A percentile compares a stretch with the other conserved stretches of the same genome.
Conservation (phyloP, 2,113 vertebrate genomes). For the Myanophis thanlyinensis region DNA sequence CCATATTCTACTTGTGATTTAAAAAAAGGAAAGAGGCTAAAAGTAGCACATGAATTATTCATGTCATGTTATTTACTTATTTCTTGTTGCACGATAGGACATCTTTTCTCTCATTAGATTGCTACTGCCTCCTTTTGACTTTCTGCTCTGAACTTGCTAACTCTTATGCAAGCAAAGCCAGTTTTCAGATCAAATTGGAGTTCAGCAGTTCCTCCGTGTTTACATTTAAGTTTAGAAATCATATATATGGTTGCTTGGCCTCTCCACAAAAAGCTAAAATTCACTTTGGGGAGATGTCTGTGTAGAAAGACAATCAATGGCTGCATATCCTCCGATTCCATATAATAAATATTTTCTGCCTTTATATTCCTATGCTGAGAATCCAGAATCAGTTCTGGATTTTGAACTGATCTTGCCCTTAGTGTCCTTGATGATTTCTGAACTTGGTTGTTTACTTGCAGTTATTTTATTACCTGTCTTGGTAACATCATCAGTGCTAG, state of each 20-base stretch:
- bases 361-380: background rate
- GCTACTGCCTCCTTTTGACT: conserved; percentile 21
- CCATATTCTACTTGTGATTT: background rate
- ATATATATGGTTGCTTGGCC: background rate
- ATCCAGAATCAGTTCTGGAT: background rate
- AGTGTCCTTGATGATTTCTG: no score
- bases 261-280: conserved; percentile 4
- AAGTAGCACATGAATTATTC: conserved; percentile 42
- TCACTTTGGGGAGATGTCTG: background rate
- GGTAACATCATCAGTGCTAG: no score
- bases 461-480: no score
- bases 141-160: background rate
- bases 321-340: background rate
- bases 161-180: background rate
- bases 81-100: conserved; percentile 5
- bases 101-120: conserved; percentile 20
- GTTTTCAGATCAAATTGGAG: background rate
- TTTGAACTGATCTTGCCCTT: background rate
- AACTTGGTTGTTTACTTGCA: no score
- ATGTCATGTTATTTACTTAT: conserved; percentile 17
- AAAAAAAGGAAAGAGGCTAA: conserved; percentile 2
- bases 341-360: background rate
- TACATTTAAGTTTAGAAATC: background rate
- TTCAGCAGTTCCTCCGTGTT: background rate
- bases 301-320: conserved; percentile 9